Conservation (phyloP, 2,113 vertebrate species). For the Neotragus pygmaeus region DNA sequence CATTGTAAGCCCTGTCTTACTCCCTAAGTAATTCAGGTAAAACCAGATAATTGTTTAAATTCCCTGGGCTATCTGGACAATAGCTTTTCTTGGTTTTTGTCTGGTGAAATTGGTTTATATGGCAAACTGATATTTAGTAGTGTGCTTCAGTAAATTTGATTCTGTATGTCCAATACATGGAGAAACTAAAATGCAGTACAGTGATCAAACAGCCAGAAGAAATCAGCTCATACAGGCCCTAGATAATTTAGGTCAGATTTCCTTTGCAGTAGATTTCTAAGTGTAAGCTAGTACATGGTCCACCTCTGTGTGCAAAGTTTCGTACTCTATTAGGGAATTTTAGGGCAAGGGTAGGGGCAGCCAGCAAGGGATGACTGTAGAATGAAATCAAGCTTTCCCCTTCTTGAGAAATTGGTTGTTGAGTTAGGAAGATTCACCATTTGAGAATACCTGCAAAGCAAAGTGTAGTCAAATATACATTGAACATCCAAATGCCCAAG, state of each 20-base stretch:
- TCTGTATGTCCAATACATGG: neutral
- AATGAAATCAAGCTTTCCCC: neutral
- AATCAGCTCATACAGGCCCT: neutral
- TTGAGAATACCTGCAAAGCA: neutral
- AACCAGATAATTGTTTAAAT: neutral
- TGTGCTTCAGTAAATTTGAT: neutral
- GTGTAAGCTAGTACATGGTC: rapidly evolving
- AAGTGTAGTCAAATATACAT: neutral
- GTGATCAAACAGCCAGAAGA: neutral
- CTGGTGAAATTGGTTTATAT: neutral
- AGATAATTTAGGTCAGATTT: neutral
- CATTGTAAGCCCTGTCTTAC: neutral
- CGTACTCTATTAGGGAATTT: neutral
- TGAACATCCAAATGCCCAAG: neutral
- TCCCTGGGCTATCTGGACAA: neutral
- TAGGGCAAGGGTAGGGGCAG: neutral
- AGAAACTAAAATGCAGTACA: neutral
- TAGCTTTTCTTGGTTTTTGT: neutral
- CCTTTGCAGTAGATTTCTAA: neutral
- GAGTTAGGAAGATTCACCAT: neutral
- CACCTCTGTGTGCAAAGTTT: neutral
- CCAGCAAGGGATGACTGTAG: neutral
- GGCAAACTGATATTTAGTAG: neutral
- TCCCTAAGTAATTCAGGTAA: neutral
- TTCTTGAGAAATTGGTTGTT: neutral